Evolutionary conservation across 2,113 vertebrate species (phyloP), one percentile per base, ranked within the genome.

Genomic region (Labeo rohita): DNA sequence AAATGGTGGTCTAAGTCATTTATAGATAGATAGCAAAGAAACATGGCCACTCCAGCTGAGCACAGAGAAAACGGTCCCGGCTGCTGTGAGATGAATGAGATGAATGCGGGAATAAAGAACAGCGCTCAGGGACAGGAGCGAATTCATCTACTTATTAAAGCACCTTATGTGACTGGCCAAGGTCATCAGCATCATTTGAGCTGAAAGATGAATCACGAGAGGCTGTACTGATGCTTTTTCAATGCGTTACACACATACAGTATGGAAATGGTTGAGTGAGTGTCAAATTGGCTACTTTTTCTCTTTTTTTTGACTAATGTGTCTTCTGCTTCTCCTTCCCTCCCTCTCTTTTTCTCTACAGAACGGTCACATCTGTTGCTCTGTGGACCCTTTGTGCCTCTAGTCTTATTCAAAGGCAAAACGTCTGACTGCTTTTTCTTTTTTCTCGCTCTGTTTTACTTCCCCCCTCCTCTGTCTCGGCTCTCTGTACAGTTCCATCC

Each of bases 321-420:
- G 28, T 63, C 11, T 47, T 45, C 21, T 61, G 54, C 65, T 52
- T 83, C 61, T 56, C 83, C 5, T 39, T 79, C 23, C 54, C 47
- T 75, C 80, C 89, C 45, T 83, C 23, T 88, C 12, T 56, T 61
- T 87, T 23, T 81, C 28, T 78, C 86, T 10, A 52, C 90, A 97
- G 96, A 97, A 97, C 34, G 96, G 96, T 83, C 96, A 97, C 74
- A 87, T 96, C 91, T 97, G 96, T 93, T 97, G 96, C 92, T 97
- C 95, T 91, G 96, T 97, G 94, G 96, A 97, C 89, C 96, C 96
- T 90, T 95, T 96, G 94, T 97, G 96, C 95, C 96, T 97, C 94
- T 96, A 97, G 95, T 94, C 95, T 76, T n/a, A 83, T 73, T 84
- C 68, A 47, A 36, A 56, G 72, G 59, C 59, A 56, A 73, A n/a